phyloP scores from a whole-genome alignment of 2,797 vertebrate species.

The Chloroceryle amazona region DNA sequence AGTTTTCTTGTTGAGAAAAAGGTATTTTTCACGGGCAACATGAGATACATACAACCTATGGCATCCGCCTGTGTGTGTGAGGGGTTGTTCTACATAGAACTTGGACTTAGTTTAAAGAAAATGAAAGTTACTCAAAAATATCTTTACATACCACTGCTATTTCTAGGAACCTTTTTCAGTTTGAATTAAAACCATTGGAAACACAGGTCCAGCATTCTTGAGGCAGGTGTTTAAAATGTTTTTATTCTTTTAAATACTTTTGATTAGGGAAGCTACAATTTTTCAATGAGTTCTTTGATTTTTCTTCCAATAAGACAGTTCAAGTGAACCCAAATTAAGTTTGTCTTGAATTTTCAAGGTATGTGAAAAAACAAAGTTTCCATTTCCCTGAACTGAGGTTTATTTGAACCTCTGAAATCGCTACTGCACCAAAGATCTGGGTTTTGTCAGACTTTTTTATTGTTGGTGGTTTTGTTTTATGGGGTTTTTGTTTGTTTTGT shows the following conservation, averaged over 20 bases:
- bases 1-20: background rate
- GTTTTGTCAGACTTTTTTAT: background rate
- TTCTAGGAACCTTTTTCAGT: background rate
- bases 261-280: background rate
- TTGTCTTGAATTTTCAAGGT: background rate
- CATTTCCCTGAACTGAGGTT: background rate
- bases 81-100: background rate
- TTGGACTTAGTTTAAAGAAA: background rate
- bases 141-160: background rate
- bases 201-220: background rate
- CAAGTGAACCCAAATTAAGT: background rate
- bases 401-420: background rate
- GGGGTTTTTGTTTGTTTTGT: no score
- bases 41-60: background rate
- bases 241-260: background rate
- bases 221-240: background rate
- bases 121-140: background rate
- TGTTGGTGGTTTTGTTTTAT: no score
- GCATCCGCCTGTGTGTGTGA: background rate
- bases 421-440: background rate
- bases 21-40: background rate
- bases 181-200: background rate
- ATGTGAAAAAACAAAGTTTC: background rate
- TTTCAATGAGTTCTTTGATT: background rate
- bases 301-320: background rate